These are phyloP conservation scores for Odontamblyopus rebecca DNA, from an alignment of 2,797 vertebrate species.

Conservation along the genomic window DNA sequence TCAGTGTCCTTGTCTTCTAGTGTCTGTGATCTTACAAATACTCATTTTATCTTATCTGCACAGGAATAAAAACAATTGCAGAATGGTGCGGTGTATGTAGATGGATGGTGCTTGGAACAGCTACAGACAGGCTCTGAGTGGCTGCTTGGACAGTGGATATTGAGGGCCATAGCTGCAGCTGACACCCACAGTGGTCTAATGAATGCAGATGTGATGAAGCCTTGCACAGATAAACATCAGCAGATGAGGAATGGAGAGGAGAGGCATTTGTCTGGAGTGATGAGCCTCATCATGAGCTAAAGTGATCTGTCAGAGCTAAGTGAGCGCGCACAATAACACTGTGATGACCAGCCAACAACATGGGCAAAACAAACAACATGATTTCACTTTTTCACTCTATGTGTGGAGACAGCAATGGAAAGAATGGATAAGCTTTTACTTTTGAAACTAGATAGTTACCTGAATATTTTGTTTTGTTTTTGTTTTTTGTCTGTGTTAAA, in stretches of 20 bases:
- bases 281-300: constrained; percentile 14
- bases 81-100: not conserved
- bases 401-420: constrained; percentile 21
- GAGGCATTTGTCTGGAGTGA: constrained; percentile 20
- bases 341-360: constrained; percentile 6
- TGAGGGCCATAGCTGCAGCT: constrained; percentile 1
- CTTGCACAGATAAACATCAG: constrained; percentile 1
- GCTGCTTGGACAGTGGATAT: not conserved
- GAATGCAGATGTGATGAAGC: constrained; percentile 19
- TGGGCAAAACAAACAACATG: constrained; percentile 10
- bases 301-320: constrained; percentile 28
- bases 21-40: constrained; percentile 9
- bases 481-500: not conserved
- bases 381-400: not conserved
- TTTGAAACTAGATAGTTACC: not conserved
- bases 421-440: not conserved
- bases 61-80: not conserved
- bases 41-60: constrained; percentile 9
- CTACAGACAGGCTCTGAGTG: constrained; percentile 1
- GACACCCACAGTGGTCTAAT: constrained; percentile 19
- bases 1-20: not conserved
- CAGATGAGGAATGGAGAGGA: constrained; percentile 10
- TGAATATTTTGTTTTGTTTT: no score
- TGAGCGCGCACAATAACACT: constrained; percentile 10
- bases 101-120: constrained; percentile 8